A percentile compares a stretch with the other conserved stretches of the same genome.
Conservation (phyloP, 1,140 invertebrate genomes). For the Hestina assimilis region DNA sequence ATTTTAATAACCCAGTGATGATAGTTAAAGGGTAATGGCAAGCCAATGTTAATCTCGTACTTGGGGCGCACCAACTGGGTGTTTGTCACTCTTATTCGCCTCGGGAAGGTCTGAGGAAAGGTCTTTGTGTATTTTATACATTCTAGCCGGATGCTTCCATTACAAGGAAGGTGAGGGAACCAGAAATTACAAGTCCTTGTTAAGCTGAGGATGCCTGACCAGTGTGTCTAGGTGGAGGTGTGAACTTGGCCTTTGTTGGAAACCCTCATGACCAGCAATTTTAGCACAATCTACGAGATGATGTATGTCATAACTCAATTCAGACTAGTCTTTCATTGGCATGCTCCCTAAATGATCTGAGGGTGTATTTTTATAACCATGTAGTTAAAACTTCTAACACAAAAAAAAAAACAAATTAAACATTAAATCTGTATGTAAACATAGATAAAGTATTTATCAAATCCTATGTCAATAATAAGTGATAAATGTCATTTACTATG, state of each 20-base stretch:
- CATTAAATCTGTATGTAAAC: neutral
- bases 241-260: conserved; percentile 59
- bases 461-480: no score
- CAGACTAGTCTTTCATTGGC: conserved; percentile 79
- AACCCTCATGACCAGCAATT: conserved; percentile 74
- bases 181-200: conserved; percentile 62
- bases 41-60: conserved; percentile 78
- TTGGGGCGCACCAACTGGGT: conserved; percentile 71
- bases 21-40: conserved; percentile 61
- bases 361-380: conserved; percentile 39
- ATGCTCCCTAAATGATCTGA: conserved; percentile 65
- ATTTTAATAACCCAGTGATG: conserved; percentile 67
- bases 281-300: conserved; percentile 77
- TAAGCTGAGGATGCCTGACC: conserved; percentile 51
- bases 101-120: conserved; percentile 79
- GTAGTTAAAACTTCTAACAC: neutral
- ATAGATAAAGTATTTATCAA: neutral
- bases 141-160: conserved; percentile 75
- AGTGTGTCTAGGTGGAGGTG: conserved; percentile 51
- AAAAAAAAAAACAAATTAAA: neutral
- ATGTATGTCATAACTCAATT: conserved; percentile 76
- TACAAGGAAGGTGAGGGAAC: conserved; percentile 71
- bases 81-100: conserved; percentile 62
- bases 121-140: conserved; percentile 59
- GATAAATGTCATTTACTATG: no score